phyloP scores from a whole-genome alignment of 1,140 invertebrate species.

The Leptoteleia sp. region DNA sequence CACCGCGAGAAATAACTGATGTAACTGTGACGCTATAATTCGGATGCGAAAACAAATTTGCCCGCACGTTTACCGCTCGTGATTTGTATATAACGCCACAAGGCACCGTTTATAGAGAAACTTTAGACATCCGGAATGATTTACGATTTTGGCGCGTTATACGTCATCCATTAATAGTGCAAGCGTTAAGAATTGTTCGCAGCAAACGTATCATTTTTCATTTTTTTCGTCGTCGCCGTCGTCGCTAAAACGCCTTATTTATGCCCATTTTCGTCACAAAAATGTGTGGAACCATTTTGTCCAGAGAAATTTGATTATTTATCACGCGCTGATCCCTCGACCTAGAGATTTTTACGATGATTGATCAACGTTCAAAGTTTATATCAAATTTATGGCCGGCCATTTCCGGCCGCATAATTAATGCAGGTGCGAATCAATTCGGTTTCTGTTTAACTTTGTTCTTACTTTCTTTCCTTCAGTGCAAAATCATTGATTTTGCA shows the following conservation, averaged over 20 bases:
- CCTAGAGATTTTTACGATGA: constrained; percentile 38
- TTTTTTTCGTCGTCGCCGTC: constrained; percentile 3
- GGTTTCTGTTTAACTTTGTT: too few relatives aligned
- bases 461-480: too few relatives aligned
- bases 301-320: constrained; percentile 34
- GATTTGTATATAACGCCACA: constrained; percentile 62
- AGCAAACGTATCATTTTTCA: constrained; percentile 49
- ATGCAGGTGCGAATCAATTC: constrained; percentile 9
- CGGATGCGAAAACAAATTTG: constrained; percentile 62
- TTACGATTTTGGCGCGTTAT: constrained; percentile 53
- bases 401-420: constrained; percentile 12
- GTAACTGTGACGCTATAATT: constrained; percentile 65
- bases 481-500: background rate
- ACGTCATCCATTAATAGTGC: constrained; percentile 54
- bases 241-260: constrained; percentile 1
- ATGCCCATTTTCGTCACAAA: constrained; percentile 20
- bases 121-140: constrained; percentile 53
- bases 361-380: constrained; percentile 33
- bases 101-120: constrained; percentile 62
- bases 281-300: constrained; percentile 37
- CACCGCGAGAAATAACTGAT: constrained; percentile 57
- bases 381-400: constrained; percentile 15
- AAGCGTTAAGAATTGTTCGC: constrained; percentile 32
- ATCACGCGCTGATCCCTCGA: constrained; percentile 32
- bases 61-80: constrained; percentile 48